Evolutionary conservation across 2,888 invertebrate species (phyloP), one percentile per base, ranked within the genome.

Genomic region (Harpalus rubripes): DNA sequence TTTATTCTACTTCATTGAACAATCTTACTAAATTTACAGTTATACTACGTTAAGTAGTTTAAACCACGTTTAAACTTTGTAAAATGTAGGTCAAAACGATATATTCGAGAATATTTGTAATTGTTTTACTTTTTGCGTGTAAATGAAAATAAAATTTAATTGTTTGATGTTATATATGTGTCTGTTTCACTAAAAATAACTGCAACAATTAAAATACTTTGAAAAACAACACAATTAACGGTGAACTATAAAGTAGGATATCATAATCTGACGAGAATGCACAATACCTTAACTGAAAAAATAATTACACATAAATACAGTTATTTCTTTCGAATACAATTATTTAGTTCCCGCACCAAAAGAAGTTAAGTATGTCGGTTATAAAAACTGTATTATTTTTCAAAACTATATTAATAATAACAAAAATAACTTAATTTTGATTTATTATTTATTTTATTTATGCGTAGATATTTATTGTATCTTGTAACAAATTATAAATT

Each of bases 1-100:
- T 81, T 81, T 81, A 81, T 52, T 68, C 52, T 16, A 22, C 68
- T 81, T 72, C 68, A 81, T 72, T 72, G 32, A 81, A 68, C 81
- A 59, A 80, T 80, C 32, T 80, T 56, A 81, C 56, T 15, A 39
- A 81, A 81, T 81, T 72, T 81, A 81, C 81, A 18, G 81, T 81
- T 81, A 81, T 58, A 58, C 15, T 81, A 59, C 81, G 68, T 32
- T 68, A 81, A 65, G 58, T 81, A 81, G 65, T 81, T 80, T 80
- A 52, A 52, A 52, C 44, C 10, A 12, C 10, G 44, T 10, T 10
- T 52, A 61, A 12, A 16, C 41, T 74, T 44, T 12, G 10, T 72
- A 8, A 8, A 8, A 80, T 26, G 80, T 81, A 22, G 81, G 81
- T 56, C 81, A 72, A 8, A 81, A 68, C 7, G 5, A 56, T 44